phyloP scores from a whole-genome alignment of 1,140 invertebrate genomes.

The Nasonia giraulti region DNA sequence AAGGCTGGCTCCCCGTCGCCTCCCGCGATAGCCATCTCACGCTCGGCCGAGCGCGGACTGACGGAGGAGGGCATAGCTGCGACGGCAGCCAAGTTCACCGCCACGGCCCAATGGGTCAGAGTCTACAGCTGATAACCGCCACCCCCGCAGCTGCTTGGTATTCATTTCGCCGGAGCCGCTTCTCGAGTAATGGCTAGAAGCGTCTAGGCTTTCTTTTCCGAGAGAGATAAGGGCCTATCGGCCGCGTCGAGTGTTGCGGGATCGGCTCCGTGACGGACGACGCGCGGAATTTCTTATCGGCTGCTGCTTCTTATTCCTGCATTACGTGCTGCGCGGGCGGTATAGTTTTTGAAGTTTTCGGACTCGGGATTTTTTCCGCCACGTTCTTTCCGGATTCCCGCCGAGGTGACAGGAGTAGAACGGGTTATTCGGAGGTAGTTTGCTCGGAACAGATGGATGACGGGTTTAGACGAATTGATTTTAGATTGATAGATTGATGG shows the following conservation, averaged over 20 bases:
- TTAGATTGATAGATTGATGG: too few species aligned
- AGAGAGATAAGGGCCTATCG: conserved; percentile 40
- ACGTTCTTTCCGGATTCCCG: neutral
- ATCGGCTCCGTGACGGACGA: conserved; percentile 16
- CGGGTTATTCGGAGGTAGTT: neutral
- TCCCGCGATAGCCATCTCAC: conserved; percentile 38
- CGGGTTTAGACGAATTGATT: neutral
- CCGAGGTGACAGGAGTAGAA: neutral
- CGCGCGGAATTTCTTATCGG: neutral
- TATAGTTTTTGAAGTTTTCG: neutral
- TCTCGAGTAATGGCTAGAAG: conserved; percentile 7
- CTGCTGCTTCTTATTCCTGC: neutral
- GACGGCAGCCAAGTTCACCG: conserved; percentile 34
- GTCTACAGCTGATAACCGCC: neutral
- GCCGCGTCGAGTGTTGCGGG: neutral
- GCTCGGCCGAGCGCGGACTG: conserved; percentile 26
- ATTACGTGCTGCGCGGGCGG: neutral
- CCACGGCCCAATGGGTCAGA: conserved; percentile 35
- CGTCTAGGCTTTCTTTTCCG: conserved; percentile 17
- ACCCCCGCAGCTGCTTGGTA: conserved; percentile 27
- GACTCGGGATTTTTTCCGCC: neutral
- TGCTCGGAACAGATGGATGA: neutral
- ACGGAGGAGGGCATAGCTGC: neutral
- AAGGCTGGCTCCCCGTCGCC: conserved; percentile 10
- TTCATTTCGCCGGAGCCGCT: conserved; percentile 30